phyloP scores from a whole-genome alignment of 2,113 vertebrate species.

The Panthera leo region DNA sequence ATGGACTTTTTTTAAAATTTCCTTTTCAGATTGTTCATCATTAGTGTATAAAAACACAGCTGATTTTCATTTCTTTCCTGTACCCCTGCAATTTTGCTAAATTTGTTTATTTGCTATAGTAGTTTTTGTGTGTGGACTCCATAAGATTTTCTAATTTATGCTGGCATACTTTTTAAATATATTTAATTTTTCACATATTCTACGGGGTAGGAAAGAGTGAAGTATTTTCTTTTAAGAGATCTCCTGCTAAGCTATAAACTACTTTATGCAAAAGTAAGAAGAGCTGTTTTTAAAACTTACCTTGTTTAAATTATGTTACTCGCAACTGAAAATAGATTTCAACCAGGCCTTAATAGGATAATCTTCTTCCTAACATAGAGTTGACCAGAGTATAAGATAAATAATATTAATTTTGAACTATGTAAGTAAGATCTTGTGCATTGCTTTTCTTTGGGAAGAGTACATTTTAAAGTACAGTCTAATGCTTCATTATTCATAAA shows the following conservation, averaged over 20 bases:
- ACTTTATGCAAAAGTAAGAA: conserved; percentile 6
- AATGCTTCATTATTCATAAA: background rate
- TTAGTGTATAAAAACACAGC: background rate
- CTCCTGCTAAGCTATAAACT: background rate
- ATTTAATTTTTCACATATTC: conserved; percentile 28
- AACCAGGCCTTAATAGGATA: background rate
- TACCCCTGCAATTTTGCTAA: background rate
- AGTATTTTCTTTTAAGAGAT: background rate
- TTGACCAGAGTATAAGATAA: conserved; percentile 17
- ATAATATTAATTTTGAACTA: background rate
- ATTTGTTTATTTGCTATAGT: background rate
- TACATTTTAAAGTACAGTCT: background rate
- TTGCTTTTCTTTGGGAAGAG: conserved; percentile 27
- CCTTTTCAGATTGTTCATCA: background rate
- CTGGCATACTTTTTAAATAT: background rate
- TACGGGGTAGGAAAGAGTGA: background rate
- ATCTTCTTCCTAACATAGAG: background rate
- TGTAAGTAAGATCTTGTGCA: background rate
- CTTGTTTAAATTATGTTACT: conserved; percentile 43
- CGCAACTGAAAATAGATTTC: background rate
- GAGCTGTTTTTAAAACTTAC: background rate
- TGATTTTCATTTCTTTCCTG: background rate
- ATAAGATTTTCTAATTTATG: conserved; percentile 8
- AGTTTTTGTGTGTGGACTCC: background rate
- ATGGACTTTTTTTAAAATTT: background rate